Percentiles rank a stretch among this genome's conserved stretches.
Evolutionary conservation across 2,888 invertebrate genomes (phyloP).

Genomic region (Cacoxenus indagator): DNA sequence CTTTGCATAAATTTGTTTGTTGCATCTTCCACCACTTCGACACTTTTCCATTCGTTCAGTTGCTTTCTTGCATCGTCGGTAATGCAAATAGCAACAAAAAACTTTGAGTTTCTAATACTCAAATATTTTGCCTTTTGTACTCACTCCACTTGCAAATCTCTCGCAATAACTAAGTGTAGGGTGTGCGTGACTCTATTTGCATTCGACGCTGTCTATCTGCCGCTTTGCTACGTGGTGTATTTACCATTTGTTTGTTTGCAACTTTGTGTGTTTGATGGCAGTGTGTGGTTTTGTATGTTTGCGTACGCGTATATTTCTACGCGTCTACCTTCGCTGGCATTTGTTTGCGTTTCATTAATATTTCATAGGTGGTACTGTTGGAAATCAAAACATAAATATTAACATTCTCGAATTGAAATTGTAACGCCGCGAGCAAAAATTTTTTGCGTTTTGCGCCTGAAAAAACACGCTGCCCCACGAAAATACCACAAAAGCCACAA

Average conservation of each 20-base stretch:
- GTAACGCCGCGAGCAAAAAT: conserved; percentile 57
- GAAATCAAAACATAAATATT: conserved; percentile 67
- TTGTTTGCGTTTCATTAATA: conserved; percentile 66
- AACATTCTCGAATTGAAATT: conserved; percentile 66
- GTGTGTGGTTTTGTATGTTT: conserved; percentile 7
- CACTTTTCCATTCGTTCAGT: background rate
- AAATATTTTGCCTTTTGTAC: conserved; percentile 8
- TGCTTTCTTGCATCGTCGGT: background rate
- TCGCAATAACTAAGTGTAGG: background rate
- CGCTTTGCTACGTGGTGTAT: conserved; percentile 40
- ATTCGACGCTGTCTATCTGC: conserved; percentile 38
- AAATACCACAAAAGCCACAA: conserved; percentile 33
- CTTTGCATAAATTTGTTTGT: conserved; percentile 58
- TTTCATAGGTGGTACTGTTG: conserved; percentile 64
- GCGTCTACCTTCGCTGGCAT: conserved; percentile 50
- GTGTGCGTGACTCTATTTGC: conserved; percentile 48
- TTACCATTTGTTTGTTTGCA: conserved; percentile 35
- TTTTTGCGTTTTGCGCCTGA: conserved; percentile 54
- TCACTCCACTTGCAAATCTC: background rate
- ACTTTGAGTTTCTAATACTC: conserved; percentile 48
- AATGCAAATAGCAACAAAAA: conserved; percentile 34
- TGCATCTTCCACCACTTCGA: conserved; percentile 22
- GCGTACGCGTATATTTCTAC: conserved; percentile 29
- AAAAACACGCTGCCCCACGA: conserved; percentile 48
- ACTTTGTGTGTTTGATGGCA: background rate